Evolutionary conservation across 2,888 invertebrate genomes (phyloP).

Genomic region (Meta bourneti): DNA sequence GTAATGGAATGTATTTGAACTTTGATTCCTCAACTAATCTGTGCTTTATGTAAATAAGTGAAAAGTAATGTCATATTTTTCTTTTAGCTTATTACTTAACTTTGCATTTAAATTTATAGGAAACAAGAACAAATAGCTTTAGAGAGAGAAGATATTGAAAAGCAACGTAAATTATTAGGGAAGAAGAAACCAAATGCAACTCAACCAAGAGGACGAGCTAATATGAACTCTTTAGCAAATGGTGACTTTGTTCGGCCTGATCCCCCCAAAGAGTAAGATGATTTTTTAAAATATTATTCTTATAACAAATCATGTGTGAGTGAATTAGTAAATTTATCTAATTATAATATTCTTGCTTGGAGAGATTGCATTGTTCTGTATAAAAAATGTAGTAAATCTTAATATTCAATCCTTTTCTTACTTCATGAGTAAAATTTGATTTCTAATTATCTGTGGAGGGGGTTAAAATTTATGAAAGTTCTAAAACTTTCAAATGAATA

Average conservation of each 20-base stretch:
- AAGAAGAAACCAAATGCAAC: slow-evolving; percentile 92
- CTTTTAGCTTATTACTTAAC: not conserved
- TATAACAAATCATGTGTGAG: not conserved
- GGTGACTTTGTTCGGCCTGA: slow-evolving; percentile 77
- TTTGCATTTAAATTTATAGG: slow-evolving; percentile 82
- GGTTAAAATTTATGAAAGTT: not conserved
- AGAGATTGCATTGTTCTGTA: too few relatives aligned
- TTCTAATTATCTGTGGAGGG: too few relatives aligned
- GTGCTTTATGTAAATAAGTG: too few relatives aligned
- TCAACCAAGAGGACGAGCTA: slow-evolving; percentile 78
- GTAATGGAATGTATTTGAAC: too few relatives aligned
- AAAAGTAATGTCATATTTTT: not conserved
- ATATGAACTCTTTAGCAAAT: slow-evolving; percentile 72
- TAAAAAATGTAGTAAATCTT: too few relatives aligned
- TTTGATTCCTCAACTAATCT: too few relatives aligned
- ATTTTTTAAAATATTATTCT: slow-evolving; percentile 61
- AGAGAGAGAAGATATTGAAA: slow-evolving; percentile 97
- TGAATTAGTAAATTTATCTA: not conserved
- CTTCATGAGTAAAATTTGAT: too few relatives aligned
- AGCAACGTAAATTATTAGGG: slow-evolving; percentile 94
- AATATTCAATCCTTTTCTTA: too few relatives aligned
- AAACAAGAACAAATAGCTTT: slow-evolving; percentile 98
- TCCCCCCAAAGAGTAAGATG: slow-evolving; percentile 75
- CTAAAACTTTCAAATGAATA: too few relatives aligned
- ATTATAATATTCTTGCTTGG: too few relatives aligned